A percentile compares a stretch with the other conserved stretches of the same genome.
phyloP scores from a whole-genome alignment of 1,140 invertebrate species.

The Drosophila pandora region DNA sequence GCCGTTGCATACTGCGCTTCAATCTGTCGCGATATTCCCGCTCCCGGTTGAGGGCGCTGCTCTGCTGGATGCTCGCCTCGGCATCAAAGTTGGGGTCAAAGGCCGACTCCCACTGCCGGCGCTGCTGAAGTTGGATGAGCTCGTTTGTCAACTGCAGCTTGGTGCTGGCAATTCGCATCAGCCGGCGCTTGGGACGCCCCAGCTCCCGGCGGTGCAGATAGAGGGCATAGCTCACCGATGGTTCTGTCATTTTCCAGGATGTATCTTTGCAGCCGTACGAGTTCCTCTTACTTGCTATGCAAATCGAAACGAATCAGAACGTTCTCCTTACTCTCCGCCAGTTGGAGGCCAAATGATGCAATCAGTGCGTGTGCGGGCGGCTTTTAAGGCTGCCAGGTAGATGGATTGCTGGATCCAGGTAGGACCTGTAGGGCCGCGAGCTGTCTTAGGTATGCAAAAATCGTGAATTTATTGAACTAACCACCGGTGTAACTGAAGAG shows the following conservation, averaged over 20 bases:
- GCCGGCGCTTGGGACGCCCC: slow-evolving; percentile 46
- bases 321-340: slow-evolving; percentile 20
- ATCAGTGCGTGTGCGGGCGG: slow-evolving; percentile 39
- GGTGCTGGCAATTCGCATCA: slow-evolving; percentile 58
- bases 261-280: too few species aligned
- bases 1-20: slow-evolving; percentile 45
- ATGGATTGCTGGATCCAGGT: slow-evolving; percentile 7
- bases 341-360: slow-evolving; percentile 61
- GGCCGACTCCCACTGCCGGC: slow-evolving; percentile 45
- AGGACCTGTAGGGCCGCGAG: not conserved
- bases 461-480: slow-evolving; percentile 36
- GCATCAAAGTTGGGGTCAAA: slow-evolving; percentile 27
- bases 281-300: slow-evolving; percentile 8
- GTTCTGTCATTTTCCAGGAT: slow-evolving; percentile 10
- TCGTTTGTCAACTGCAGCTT: slow-evolving; percentile 66
- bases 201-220: slow-evolving; percentile 59
- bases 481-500: slow-evolving; percentile 27
- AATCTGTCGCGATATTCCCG: slow-evolving; percentile 53
- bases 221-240: slow-evolving; percentile 61
- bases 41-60: slow-evolving; percentile 48
- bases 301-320: slow-evolving; percentile 22
- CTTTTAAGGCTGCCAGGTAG: slow-evolving; percentile 57
- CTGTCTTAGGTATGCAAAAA: slow-evolving; percentile 29
- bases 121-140: slow-evolving; percentile 48
- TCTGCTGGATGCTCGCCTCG: slow-evolving; percentile 40